Conservation (phyloP, 1,140 invertebrate genomes). For the Atta colombica region DNA sequence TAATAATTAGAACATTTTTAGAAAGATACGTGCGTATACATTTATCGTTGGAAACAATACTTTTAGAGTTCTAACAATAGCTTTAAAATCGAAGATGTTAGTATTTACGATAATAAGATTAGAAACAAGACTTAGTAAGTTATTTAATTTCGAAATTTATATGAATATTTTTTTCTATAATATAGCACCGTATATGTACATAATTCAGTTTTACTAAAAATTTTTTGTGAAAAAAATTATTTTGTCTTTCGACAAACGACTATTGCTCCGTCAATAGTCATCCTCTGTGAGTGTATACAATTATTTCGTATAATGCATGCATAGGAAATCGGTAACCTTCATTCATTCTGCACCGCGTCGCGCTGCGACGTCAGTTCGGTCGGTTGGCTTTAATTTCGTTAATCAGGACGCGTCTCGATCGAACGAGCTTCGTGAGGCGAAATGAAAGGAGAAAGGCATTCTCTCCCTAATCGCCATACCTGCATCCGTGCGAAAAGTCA, state of each 20-base stretch:
- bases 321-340: constrained; percentile 1
- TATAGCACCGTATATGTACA: too few species aligned
- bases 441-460: constrained; percentile 74
- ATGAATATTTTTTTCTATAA: not conserved
- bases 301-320: constrained; percentile 16
- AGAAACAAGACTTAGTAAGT: too few species aligned
- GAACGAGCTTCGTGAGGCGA: constrained; percentile 75
- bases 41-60: not conserved
- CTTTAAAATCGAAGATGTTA: not conserved
- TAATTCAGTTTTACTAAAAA: not conserved
- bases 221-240: not conserved
- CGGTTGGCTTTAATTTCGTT: constrained; percentile 75
- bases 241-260: not conserved
- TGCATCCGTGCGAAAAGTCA: constrained; percentile 79
- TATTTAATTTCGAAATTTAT: not conserved
- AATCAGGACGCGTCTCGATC: constrained; percentile 76
- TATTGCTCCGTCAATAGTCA: not conserved
- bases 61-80: not conserved
- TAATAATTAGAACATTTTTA: not conserved
- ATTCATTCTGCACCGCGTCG: constrained; percentile 8
- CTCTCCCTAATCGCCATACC: constrained; percentile 49
- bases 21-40: not conserved
- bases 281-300: not conserved
- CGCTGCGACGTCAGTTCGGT: constrained; percentile 40
- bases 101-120: too few species aligned